Percentiles rank a stretch among this genome's conserved stretches.
phyloP scores from a whole-genome alignment of 2,113 vertebrate species.

The Coturnix japonica region DNA sequence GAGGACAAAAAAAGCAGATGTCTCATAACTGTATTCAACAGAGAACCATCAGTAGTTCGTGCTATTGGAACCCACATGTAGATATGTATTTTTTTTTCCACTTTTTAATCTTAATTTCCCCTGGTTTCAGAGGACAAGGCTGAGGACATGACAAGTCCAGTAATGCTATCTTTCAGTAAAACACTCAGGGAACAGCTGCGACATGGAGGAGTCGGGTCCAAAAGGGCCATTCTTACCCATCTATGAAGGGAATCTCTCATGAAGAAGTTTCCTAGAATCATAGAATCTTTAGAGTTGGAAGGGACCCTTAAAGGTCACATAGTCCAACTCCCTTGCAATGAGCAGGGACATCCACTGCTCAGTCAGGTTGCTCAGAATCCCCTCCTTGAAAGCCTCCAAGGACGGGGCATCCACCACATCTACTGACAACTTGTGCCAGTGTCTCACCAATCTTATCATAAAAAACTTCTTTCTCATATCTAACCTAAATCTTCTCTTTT shows the following conservation, averaged over 20 bases:
- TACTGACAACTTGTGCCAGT: too few relatives aligned
- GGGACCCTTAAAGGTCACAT: too few relatives aligned
- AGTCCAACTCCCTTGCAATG: too few relatives aligned
- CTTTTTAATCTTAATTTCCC: neutral
- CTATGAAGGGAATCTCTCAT: neutral
- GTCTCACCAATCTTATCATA: too few relatives aligned
- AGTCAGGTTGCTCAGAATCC: too few relatives aligned
- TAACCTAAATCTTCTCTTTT: too few relatives aligned
- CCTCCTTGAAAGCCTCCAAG: too few relatives aligned
- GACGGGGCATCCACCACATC: too few relatives aligned
- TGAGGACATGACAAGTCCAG: neutral
- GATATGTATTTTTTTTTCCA: neutral
- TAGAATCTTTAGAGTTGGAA: too few relatives aligned
- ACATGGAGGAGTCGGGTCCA: neutral
- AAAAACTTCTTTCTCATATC: too few relatives aligned
- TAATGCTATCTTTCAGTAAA: neutral
- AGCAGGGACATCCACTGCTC: too few relatives aligned
- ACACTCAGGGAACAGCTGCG: neutral
- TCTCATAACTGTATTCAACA: neutral
- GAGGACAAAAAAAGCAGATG: neutral
- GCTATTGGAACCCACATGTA: neutral
- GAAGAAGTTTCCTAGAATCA: neutral
- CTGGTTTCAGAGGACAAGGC: neutral
- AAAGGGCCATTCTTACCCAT: fast-evolving
- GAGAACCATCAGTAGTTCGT: neutral